Percentiles rank a stretch among this genome's conserved stretches.
These are phyloP conservation scores for Galemys pyrenaicus DNA, from an alignment of 2,113 vertebrate genomes.

Conservation along the genomic window DNA sequence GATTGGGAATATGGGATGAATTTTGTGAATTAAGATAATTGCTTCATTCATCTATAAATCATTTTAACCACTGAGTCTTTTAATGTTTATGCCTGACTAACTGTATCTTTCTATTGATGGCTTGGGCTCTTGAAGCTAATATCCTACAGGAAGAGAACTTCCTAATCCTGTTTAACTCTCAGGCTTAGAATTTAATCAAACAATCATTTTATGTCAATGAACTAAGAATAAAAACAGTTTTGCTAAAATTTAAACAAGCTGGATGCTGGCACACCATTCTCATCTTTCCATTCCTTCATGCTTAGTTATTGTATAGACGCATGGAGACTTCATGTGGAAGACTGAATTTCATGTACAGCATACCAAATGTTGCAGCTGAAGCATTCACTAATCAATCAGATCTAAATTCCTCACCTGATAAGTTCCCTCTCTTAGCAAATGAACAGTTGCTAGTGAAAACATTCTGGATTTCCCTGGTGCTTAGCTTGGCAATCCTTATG, in stretches of 20 bases:
- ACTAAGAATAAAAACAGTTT: neutral
- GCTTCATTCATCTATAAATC: constrained; percentile 14
- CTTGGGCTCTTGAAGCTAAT: neutral
- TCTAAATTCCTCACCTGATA: constrained; percentile 62
- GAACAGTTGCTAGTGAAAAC: constrained; percentile 16
- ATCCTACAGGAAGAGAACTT: neutral
- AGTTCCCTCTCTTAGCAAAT: neutral
- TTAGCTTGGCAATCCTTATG: constrained; percentile 8
- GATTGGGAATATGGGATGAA: neutral
- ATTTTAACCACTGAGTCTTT: neutral
- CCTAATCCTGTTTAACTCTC: neutral
- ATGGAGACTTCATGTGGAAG: neutral
- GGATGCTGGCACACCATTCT: neutral
- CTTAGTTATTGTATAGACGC: constrained; percentile 29
- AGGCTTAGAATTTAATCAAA: constrained; percentile 43
- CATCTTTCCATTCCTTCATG: neutral
- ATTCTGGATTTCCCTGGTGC: constrained; percentile 36
- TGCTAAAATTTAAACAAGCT: constrained; percentile 2
- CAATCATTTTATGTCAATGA: neutral
- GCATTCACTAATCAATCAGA: neutral
- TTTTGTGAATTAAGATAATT: constrained; percentile 30
- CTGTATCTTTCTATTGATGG: neutral
- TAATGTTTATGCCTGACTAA: constrained; percentile 12
- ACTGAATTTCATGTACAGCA: constrained; percentile 29
- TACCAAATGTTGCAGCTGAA: neutral